Conservation (phyloP, 2,888 invertebrate genomes). For the Stenotaenia linearis region DNA sequence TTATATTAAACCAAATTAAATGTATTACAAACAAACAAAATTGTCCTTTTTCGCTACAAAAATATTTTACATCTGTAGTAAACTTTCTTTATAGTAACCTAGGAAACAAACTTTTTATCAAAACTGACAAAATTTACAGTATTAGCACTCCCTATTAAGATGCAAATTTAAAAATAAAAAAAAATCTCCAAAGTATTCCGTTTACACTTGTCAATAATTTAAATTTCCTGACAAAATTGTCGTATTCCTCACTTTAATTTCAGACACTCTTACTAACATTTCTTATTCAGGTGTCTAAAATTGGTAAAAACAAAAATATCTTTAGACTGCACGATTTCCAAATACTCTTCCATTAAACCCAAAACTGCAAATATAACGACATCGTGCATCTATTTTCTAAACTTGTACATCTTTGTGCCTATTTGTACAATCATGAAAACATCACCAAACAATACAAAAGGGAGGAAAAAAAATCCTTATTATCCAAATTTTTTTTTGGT, state of each 20-base stretch:
- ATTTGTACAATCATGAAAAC: neutral
- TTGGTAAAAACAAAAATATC: neutral
- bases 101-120: neutral
- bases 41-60: neutral
- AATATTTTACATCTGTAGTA: neutral
- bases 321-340: neutral
- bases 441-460: neutral
- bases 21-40: neutral
- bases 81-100: neutral
- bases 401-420: neutral
- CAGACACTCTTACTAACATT: constrained; percentile 35
- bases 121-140: neutral
- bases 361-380: neutral
- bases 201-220: neutral
- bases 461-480: neutral
- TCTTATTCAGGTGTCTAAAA: constrained; percentile 34
- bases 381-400: neutral
- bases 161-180: neutral
- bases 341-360: neutral
- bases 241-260: neutral
- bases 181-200: neutral
- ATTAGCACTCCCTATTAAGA: neutral
- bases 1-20: neutral
- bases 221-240: neutral
- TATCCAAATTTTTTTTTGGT: neutral